These are phyloP conservation scores for Ferdinandea cuprea DNA, from an alignment of 2,888 invertebrate genomes.

Conservation along the genomic window DNA sequence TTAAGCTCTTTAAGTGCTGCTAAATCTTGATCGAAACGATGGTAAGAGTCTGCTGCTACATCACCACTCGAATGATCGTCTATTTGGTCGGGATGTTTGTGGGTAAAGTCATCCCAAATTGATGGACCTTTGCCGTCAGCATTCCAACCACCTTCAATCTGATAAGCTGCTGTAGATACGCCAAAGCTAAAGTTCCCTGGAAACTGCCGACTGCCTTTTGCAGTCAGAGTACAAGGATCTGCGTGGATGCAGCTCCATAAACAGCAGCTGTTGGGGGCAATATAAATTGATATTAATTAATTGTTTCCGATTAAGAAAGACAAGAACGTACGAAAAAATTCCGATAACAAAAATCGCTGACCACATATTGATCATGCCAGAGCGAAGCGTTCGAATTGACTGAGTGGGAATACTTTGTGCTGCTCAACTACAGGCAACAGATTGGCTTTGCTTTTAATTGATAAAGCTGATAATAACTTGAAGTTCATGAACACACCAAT, in stretches of 20 bases:
- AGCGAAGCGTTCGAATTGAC: conserved; percentile 25
- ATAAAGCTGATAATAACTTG: not conserved
- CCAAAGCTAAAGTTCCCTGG: conserved; percentile 78
- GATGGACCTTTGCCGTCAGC: conserved; percentile 84
- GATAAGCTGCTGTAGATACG: conserved; percentile 78
- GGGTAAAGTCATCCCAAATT: conserved; percentile 84
- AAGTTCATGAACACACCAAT: no score
- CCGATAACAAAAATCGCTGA: conserved; percentile 11
- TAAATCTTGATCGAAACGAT: conserved; percentile 85
- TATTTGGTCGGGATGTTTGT: conserved; percentile 81
- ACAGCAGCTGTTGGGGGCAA: conserved; percentile 3
- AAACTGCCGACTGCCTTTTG: conserved; percentile 75
- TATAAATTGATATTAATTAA: not conserved
- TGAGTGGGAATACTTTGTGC: not conserved
- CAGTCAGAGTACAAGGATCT: conserved; percentile 38
- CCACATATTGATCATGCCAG: conserved; percentile 41
- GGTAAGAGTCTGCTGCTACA: conserved; percentile 86
- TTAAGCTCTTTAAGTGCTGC: conserved; percentile 84
- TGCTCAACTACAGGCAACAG: not conserved
- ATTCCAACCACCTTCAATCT: conserved; percentile 79
- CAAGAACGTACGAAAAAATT: conserved; percentile 28
- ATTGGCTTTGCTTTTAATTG: not conserved
- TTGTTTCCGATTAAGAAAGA: conserved; percentile 1
- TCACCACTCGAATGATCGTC: conserved; percentile 84
- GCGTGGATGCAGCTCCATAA: conserved; percentile 7